Conservation (phyloP, 2,797 vertebrate species). For the Melopsittacus undulatus region DNA sequence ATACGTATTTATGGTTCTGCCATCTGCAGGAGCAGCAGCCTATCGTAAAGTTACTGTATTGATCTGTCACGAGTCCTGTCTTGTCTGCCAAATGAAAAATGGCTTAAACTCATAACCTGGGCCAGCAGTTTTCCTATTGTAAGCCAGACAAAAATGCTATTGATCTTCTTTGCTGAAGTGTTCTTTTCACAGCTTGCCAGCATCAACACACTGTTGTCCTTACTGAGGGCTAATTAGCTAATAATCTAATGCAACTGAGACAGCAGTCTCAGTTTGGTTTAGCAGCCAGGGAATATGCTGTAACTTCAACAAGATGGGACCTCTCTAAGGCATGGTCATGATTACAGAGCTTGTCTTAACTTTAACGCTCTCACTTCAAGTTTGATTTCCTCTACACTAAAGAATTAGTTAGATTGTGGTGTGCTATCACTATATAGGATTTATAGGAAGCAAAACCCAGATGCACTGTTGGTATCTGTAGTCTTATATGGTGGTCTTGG, state of each 20-base stretch:
- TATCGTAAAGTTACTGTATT: conserved; percentile 60
- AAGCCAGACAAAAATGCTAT: conserved; percentile 68
- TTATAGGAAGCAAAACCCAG: neutral
- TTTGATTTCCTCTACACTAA: conserved; percentile 16
- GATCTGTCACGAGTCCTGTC: conserved; percentile 61
- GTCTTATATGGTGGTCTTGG: neutral
- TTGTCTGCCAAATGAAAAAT: conserved; percentile 67
- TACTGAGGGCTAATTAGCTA: conserved; percentile 71
- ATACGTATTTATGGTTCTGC: conserved; percentile 50
- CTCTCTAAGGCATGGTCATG: neutral
- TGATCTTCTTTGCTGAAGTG: conserved; percentile 68
- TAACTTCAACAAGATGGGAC: neutral
- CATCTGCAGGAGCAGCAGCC: conserved; percentile 59
- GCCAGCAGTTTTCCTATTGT: conserved; percentile 66
- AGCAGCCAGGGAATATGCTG: conserved; percentile 4
- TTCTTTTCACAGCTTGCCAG: conserved; percentile 74
- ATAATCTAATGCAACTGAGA: conserved; percentile 73
- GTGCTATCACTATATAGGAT: neutral
- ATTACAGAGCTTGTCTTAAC: neutral
- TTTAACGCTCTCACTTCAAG: conserved; percentile 1
- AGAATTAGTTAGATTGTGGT: neutral
- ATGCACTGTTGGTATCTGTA: neutral
- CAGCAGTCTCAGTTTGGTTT: conserved; percentile 32
- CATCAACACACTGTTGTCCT: conserved; percentile 66
- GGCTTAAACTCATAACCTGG: conserved; percentile 64